These are phyloP conservation scores for Pomatostomus ruficeps DNA, from an alignment of 2,113 vertebrate species.

Conservation along the genomic window DNA sequence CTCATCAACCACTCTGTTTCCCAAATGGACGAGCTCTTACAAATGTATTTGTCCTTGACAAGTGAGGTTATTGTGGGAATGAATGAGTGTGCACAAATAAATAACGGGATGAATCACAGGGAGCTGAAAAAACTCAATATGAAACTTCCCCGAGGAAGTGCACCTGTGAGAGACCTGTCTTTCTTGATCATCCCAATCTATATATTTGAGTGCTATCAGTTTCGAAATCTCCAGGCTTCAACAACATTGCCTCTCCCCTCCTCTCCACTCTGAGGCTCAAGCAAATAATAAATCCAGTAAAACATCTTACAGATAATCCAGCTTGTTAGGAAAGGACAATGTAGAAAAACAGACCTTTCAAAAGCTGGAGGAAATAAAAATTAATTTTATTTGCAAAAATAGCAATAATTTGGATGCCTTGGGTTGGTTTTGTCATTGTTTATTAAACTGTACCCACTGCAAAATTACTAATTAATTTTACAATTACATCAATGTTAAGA, in stretches of 20 bases:
- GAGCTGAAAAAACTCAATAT: neutral
- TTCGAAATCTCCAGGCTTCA: neutral
- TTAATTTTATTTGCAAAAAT: neutral
- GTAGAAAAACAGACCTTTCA: neutral
- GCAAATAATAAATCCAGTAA: neutral
- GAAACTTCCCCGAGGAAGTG: neutral
- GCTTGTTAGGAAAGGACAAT: neutral
- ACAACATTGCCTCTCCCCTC: neutral
- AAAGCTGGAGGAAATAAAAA: neutral
- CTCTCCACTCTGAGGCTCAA: neutral
- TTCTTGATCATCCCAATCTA: neutral
- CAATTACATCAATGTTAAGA: neutral
- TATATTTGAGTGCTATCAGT: accelerated
- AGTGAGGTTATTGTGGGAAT: neutral
- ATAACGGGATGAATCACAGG: neutral
- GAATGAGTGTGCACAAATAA: neutral
- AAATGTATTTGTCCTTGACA: neutral
- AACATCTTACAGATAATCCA: neutral
- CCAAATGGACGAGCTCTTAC: neutral
- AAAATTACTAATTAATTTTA: neutral
- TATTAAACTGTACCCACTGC: neutral
- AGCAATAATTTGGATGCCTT: neutral
- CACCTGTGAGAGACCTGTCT: neutral
- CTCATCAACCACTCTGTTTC: neutral
- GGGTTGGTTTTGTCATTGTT: neutral